Base-by-base conservation (phyloP, 2,113 vertebrate species). In the Plotosus lineatus region DNA sequence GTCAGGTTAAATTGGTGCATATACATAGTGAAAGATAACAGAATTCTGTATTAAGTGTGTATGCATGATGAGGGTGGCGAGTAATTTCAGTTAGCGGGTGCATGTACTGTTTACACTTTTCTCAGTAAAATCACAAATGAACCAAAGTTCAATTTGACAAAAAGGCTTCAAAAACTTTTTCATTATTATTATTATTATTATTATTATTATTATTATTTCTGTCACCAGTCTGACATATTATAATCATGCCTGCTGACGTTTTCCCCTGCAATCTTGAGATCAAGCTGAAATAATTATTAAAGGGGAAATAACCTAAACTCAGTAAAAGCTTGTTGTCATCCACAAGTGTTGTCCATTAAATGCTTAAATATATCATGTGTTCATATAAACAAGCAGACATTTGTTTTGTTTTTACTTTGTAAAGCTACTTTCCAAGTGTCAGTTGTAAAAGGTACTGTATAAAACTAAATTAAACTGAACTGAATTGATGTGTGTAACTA, bases 101-200 rank as follows among this genome's bases (percentile, higher is more conserved):
- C 65, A 75, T 83, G 71, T 60, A 77, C 84, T 75, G 85, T 86
- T 78, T 77, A 53, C 78, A 78, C 83, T 53, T 83, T 65, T 69
- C 78, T 89, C 80, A 86, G 87, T 83, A 87, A 82, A 89, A 88
- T 85, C 68, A 73, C 58, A 73, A 68, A 72, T 61, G 76, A 84
- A 66, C 61, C 73, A 68, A 77, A 73, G 33, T 80, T 23, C 72
- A 68, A 65, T n/a, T 46, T 42, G 63, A 74, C 82, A 84, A 80
- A 84, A 80, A 53, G 26, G 46, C 44, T 42, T 26, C 21, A 80
- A 77, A n/a, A 76, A 68, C 23, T 1, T 50, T 65, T n/a, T 42
- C 60, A 82, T 77, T 72, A 50, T 86, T 86, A 0, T 78, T 87
- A 87, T 86, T 82, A 48, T 68, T 33, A 1, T 61, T 33, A 6